Evolutionary conservation across 2,113 vertebrate genomes (phyloP), one percentile per base, ranked within the genome.

Genomic region (Vidua macroura): DNA sequence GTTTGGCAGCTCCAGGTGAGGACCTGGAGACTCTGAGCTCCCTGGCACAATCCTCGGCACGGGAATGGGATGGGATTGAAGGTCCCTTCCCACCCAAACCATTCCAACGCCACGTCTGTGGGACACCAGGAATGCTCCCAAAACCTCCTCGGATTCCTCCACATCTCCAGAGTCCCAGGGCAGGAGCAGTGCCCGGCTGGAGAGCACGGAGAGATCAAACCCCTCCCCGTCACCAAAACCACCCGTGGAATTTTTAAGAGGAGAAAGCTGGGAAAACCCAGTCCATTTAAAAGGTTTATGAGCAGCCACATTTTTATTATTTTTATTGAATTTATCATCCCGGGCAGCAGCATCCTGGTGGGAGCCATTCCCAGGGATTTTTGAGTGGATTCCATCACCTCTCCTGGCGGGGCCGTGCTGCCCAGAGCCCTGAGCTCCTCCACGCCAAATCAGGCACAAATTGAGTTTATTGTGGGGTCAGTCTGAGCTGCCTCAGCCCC

Each of bases 101-200:
- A 35, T 35, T 14, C 62, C 72, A 8, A 7, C 7, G 30, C 43
- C 21, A 6, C 0, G 1, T 7, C 25, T 31, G 7, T 1, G 27
- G 37, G 31, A 43, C 33, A 15, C 24, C 68, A 41, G 30, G 22
- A 56, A n/a, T 1, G 18, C 48, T 37, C 87, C 51, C 85, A 46
- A 20, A 93, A 30, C 19, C 78, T 59, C 48, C 56, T 25, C 2
- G 2, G 82, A 12, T 75, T 49, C 35, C 44, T 58, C 39, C 62
- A 25, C 3, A 1, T 4, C 9, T 3, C 9, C 31, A 4, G 72
- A 41, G 53, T 7, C 11, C 35, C 76, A 15, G 24, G 55, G 70
- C 43, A 25, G 46, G 30, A 82, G 48, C 3, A 10, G 17, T 15
- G 53, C 75, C 44, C 82, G 51, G 63, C 41, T 78, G 66, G 30